A percentile compares a stretch with the other conserved stretches of the same genome.
Evolutionary conservation across 1,140 invertebrate genomes (phyloP).

Genomic region (Aradophagus sp.): DNA sequence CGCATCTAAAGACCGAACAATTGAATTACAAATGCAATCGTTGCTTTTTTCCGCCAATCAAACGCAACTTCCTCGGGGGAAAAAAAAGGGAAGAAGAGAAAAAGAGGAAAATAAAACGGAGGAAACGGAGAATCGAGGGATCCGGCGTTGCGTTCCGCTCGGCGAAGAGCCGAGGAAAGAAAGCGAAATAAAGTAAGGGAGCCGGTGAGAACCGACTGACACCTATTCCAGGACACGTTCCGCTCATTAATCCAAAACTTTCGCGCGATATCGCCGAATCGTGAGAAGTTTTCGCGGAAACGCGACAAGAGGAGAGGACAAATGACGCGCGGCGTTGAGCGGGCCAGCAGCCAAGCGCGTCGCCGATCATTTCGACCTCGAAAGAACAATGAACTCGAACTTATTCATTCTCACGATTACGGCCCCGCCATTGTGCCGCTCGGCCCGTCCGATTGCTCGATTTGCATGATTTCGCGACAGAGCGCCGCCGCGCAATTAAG

Average conservation of each 20-base stretch:
- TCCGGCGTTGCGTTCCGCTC: constrained; percentile 2
- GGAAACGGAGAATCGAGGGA: too few species aligned
- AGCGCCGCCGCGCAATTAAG: constrained; percentile 18
- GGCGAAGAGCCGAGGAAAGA: constrained; percentile 2
- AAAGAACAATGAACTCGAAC: constrained; percentile 62
- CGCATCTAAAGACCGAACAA: constrained; percentile 12
- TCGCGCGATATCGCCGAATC: constrained; percentile 39
- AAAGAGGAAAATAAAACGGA: too few species aligned
- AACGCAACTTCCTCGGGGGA: constrained; percentile 15
- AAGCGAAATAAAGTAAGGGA: constrained; percentile 26
- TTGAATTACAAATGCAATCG: constrained; percentile 19
- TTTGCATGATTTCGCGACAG: constrained; percentile 33
- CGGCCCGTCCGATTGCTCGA: constrained; percentile 9
- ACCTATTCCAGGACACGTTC: constrained; percentile 36
- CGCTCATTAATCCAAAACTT: constrained; percentile 50
- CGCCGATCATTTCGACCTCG: constrained; percentile 57
- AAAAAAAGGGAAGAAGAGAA: too few species aligned
- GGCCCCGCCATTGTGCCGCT: too few species aligned
- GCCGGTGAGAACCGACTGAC: constrained; percentile 38
- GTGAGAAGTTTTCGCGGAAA: too few species aligned
- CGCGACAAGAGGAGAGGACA: constrained; percentile 1
- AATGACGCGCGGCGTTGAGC: constrained; percentile 36
- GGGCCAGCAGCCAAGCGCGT: constrained; percentile 31
- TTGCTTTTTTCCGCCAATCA: not conserved
- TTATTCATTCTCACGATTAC: constrained; percentile 59